Base-by-base conservation (phyloP, 1,140 invertebrate genomes). In the Oedothorax gibbosus region DNA sequence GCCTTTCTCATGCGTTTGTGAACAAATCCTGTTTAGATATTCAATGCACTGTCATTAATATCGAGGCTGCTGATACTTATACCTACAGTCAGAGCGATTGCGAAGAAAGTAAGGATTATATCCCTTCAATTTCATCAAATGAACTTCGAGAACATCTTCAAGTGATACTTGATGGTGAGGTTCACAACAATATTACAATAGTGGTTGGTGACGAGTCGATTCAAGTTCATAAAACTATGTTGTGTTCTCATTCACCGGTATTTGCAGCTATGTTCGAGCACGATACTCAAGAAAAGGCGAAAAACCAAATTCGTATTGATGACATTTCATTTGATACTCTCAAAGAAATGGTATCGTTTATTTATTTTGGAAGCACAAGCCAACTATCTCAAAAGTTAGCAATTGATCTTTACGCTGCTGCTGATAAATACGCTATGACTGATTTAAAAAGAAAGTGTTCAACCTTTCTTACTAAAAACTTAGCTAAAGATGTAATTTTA, bases 351-450 rank as follows among this genome's bases (percentile, higher is more conserved):
- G 11, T 85, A 3, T 69, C 50, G 18, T 85, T 62, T 53, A 57
- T 85, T 53, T 85, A 85, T 62, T 72, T 71, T 62, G 72, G 73
- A 14, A 62, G 54, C 35, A 72, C 57, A 20, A 73, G 79, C 21
- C 49, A 72, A n/a, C 10, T 82, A 3, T 51, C 15, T 11, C 49
- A 11, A 21, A 56, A 85, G 50, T 73, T 56, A 53, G 80, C 72
- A 7, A 60, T 64, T 12, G 85, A 87, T 21, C 35, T 87, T 35
- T 72, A 87, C 15, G 15, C 60, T 15, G 85, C 86, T 86, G 84
- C 75, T 21, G 87, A 81, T 64, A 87, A 87, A 85, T 71, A 86
- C 66, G 65, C 86, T 57, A 76, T 86, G 11, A 73, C 64, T 7
- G 49, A 35, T 18, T 57, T 86, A 14, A 86, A 86, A 69, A 54